phyloP scores from a whole-genome alignment of 2,113 vertebrate species.

The Leptosomus discolor region DNA sequence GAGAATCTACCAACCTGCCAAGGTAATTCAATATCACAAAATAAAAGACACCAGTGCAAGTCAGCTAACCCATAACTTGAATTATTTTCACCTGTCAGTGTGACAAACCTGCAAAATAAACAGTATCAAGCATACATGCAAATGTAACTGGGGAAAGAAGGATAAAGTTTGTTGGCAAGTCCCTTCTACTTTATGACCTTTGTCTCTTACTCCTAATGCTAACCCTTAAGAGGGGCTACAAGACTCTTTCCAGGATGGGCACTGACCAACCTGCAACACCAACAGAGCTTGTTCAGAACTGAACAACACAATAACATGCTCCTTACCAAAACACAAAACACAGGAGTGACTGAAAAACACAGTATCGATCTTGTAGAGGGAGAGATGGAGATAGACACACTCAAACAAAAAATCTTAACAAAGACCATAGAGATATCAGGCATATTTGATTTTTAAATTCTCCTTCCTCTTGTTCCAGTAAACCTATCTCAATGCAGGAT shows the following conservation, averaged over 20 bases:
- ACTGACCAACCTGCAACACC: not conserved
- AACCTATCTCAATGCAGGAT: not conserved
- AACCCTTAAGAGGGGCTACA: not conserved
- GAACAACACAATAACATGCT: not conserved
- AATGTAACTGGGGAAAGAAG: not conserved
- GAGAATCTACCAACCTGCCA: not conserved
- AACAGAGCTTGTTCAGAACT: not conserved
- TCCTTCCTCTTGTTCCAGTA: not conserved
- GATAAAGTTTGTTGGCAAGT: not conserved
- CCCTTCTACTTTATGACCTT: not conserved
- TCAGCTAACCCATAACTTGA: not conserved
- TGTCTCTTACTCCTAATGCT: not conserved
- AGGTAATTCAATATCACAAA: not conserved
- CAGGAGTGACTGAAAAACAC: not conserved
- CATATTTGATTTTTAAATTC: not conserved
- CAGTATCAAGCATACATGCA: not conserved
- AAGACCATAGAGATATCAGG: not conserved
- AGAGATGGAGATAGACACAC: not conserved
- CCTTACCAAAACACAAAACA: not conserved
- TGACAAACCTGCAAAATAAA: not conserved
- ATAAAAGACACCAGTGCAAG: not conserved
- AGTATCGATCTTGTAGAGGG: rapidly evolving
- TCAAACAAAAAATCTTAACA: not conserved
- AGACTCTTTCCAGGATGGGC: not conserved
- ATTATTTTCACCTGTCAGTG: not conserved